Percentiles rank a stretch among this genome's conserved stretches.
phyloP scores from a whole-genome alignment of 1,140 invertebrate genomes.

The Prorops nasuta region DNA sequence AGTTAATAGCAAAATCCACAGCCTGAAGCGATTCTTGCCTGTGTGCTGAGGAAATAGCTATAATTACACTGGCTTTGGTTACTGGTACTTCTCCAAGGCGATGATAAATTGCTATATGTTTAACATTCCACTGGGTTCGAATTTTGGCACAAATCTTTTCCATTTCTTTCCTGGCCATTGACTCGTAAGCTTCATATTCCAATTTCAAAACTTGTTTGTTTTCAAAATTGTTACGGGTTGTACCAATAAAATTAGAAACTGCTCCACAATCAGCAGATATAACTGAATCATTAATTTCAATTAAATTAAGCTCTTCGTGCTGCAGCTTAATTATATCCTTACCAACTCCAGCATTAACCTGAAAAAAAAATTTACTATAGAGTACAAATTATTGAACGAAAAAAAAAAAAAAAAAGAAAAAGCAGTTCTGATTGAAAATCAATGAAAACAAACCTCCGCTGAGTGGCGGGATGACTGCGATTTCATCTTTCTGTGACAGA shows the following conservation, averaged over 20 bases:
- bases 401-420: constrained; percentile 13
- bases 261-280: constrained; percentile 79
- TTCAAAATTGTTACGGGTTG: constrained; percentile 87
- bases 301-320: constrained; percentile 67
- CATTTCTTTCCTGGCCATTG: constrained; percentile 87
- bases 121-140: constrained; percentile 71
- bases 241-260: constrained; percentile 86
- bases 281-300: constrained; percentile 67
- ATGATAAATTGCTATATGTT: constrained; percentile 79
- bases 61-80: constrained; percentile 84
- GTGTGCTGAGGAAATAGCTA: constrained; percentile 87
- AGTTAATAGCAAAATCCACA: constrained; percentile 80
- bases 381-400: too few species aligned
- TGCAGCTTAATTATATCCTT: constrained; percentile 64
- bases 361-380: constrained; percentile 12
- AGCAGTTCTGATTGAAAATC: too few species aligned
- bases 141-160: constrained; percentile 74
- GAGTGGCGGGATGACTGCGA: constrained; percentile 84
- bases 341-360: constrained; percentile 51
- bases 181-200: constrained; percentile 91
- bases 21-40: constrained; percentile 79
- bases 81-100: constrained; percentile 85
- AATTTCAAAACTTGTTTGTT: constrained; percentile 74
- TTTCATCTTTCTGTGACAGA: constrained; percentile 68
- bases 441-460: constrained; percentile 74